phyloP scores from a whole-genome alignment of 2,113 vertebrate genomes.

The Numida meleagris region DNA sequence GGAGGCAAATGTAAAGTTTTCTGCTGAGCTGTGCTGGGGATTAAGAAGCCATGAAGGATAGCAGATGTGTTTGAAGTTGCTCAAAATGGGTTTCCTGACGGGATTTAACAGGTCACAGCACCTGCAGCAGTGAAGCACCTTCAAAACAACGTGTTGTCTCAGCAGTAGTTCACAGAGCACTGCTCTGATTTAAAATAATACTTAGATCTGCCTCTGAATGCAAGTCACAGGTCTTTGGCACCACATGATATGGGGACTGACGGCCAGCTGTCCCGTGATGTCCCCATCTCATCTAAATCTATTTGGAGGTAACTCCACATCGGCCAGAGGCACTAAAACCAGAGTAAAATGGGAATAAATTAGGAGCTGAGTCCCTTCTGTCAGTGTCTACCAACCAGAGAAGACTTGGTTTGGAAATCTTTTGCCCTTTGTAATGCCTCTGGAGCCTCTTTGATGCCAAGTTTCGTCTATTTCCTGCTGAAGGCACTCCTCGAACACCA shows the following conservation, averaged over 20 bases:
- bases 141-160: conserved; percentile 15
- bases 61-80: conserved; percentile 65
- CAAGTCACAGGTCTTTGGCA: neutral
- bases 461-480: neutral
- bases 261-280: neutral
- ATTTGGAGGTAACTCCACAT: neutral
- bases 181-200: conserved; percentile 47
- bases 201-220: conserved; percentile 12
- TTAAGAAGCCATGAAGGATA: neutral
- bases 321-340: neutral
- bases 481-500: neutral
- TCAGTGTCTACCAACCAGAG: neutral
- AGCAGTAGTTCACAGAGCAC: conserved; percentile 12
- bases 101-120: conserved; percentile 64
- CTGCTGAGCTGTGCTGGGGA: conserved; percentile 23
- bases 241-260: neutral
- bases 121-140: neutral
- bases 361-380: neutral
- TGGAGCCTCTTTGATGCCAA: neutral
- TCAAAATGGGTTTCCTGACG: conserved; percentile 25
- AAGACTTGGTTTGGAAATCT: neutral
- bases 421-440: neutral
- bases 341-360: neutral
- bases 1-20: neutral
- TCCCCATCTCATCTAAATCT: neutral